Base-by-base conservation (phyloP, 2,888 invertebrate species). In the Rhagonycha fulva region DNA sequence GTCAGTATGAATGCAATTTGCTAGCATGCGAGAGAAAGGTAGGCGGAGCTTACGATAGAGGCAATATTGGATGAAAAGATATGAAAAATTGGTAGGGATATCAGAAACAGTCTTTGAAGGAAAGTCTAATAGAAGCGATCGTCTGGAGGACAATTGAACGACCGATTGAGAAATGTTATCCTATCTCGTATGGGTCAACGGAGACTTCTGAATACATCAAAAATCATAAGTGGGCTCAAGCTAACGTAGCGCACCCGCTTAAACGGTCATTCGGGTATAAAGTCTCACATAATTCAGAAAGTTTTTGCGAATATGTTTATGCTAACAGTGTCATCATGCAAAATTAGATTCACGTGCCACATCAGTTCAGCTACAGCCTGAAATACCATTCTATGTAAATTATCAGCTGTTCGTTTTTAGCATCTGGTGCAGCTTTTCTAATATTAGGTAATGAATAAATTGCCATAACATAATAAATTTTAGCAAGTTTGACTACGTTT, bases 1-100 rank as follows among this genome's bases (percentile, higher is more conserved):
- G 82, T 81, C 82, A 79, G 77, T 82, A 82, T 82, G 83, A 82
- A 82, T 83, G 81, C 81, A 82, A 83, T 83, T 82, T 83, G 80
- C 81, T 77, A 73, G 77, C 62, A 71, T 70, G 71, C 74, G 73
- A 79, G 75, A 70, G 79, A 77, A 73, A 76, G 77, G 73, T 69
- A 70, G 73, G 71, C 61, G 78, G 78, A 76, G 80, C 74, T 78
- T 79, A 77, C 77, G 81, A 81, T 81, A 81, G 80, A 76, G 78
- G 80, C 81, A 83, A 83, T 83, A 83, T 82, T 79, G 81, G 78
- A 79, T 24, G 80, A 78, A 80, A 78, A 82, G 81, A 81, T 83
- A 82, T 82, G 82, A 83, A 82, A 83, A 81, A 82, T 82, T 66
- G 81, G 74, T 77, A 71, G 68, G 78, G 81, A 82, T 82, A 81